phyloP scores from a whole-genome alignment of 2,888 invertebrate genomes.

The Oxycera nigricornis region DNA sequence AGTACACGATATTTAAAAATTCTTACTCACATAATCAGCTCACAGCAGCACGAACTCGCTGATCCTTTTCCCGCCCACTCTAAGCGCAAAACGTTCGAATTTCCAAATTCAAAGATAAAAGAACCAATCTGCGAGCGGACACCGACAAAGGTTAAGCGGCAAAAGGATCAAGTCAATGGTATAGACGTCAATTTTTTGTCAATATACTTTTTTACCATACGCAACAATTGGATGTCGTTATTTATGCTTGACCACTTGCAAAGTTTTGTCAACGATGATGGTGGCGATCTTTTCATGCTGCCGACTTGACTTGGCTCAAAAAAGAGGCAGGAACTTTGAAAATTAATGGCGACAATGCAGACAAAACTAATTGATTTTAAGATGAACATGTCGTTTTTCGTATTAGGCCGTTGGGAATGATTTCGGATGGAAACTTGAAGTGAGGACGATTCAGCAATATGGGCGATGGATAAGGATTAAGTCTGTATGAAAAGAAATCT shows the following conservation, averaged over 20 bases:
- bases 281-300: constrained; percentile 22
- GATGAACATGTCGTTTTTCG: constrained; percentile 15
- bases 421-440: no score
- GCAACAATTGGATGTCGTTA: constrained; percentile 11
- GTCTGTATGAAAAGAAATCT: no score
- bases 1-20: no score
- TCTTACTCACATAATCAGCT: no score
- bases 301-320: background rate
- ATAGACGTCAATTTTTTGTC: constrained; percentile 25
- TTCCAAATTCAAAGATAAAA: background rate
- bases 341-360: constrained; percentile 58
- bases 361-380: constrained; percentile 63
- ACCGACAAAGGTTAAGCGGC: constrained; percentile 35
- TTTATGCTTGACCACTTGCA: constrained; percentile 26
- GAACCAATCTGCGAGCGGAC: constrained; percentile 2
- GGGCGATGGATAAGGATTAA: no score
- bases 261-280: constrained; percentile 40
- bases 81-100: background rate
- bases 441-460: no score
- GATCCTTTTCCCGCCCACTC: constrained; percentile 24
- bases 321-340: constrained; percentile 25
- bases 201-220: background rate
- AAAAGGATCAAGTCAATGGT: constrained; percentile 33
- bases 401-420: constrained; percentile 37
- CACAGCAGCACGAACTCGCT: no score